Evolutionary conservation across 2,888 invertebrate species (phyloP), one percentile per base, ranked within the genome.

Genomic region (Polydrusus tereticollis): DNA sequence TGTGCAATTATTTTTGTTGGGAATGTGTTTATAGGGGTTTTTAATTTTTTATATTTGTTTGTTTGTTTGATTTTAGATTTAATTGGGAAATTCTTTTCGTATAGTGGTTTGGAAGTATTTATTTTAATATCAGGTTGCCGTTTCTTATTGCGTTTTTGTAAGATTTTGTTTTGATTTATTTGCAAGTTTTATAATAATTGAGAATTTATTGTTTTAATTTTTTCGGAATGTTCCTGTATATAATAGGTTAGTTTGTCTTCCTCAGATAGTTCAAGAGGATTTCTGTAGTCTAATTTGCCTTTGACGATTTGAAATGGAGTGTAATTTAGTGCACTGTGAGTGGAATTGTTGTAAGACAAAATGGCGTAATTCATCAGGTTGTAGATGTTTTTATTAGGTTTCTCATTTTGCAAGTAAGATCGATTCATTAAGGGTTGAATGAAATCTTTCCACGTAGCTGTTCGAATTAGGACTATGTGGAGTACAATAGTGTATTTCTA

Each of bases 381-480:
- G 2, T 23, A 6, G n/a, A 36, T 50, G 50, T 29, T 63, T 47
- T 33, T 33, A 20, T 47, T 50, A 1, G 26, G 52, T 29, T 26
- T 63, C 47, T 63, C 33, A 14, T 45, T 33, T 26, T 47, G 50
- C 1, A 64, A 36, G 36, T 14, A 64, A n/a, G 7, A 64, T 52
- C 12, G 36, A 36, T 36, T 36, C 36, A 12, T 36, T 36, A 36
- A 36, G 36, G 10, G 36, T 36, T 12, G 38, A 64, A 21, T n/a
- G n/a, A n/a, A n/a, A n/a, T n/a, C n/a, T n/a, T n/a, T n/a, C n/a
- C n/a, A n/a, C n/a, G n/a, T n/a, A 20, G 12, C 52, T 65, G n/a
- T 65, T 65, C 6, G 55, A 52, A 18, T 58, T 67, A 7, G 67
- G 58, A n/a, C 58, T 67, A 1, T 29, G 58, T 10, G 67, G 67